Evolutionary conservation across 2,888 invertebrate species (phyloP).

Genomic region (Unio delphinus): DNA sequence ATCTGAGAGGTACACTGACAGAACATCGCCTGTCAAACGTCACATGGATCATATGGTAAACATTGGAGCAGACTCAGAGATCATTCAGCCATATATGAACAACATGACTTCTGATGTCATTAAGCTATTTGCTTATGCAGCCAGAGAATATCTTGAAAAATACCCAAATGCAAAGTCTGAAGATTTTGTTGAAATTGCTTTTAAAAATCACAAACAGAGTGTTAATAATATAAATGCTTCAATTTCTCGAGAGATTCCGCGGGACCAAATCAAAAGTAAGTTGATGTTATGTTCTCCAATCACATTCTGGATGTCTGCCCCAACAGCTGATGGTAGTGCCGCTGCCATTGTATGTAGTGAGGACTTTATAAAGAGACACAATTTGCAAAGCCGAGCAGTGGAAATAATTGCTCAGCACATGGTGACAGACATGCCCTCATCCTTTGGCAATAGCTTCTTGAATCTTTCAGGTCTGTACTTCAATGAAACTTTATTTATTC

Average conservation of each 20-base stretch:
- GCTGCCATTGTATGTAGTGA: slow-evolving; percentile 95
- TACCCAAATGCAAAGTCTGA: slow-evolving; percentile 48
- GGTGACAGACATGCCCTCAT: slow-evolving; percentile 90
- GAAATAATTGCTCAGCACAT: slow-evolving; percentile 98
- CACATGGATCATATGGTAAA: slow-evolving; percentile 63
- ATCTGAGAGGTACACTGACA: slow-evolving; percentile 59
- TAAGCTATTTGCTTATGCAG: slow-evolving; percentile 66
- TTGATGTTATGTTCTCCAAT: slow-evolving; percentile 60
- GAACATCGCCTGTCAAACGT: slow-evolving; percentile 54
- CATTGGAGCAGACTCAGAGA: slow-evolving; percentile 57
- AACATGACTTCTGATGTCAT: slow-evolving; percentile 66
- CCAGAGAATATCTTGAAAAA: slow-evolving; percentile 59
- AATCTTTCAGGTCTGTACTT: slow-evolving; percentile 79
- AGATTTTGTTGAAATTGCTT: slow-evolving; percentile 57
- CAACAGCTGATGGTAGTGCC: slow-evolving; percentile 97
- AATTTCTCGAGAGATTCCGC: slow-evolving; percentile 43
- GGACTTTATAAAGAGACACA: slow-evolving; percentile 84
- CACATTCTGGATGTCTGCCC: slow-evolving; percentile 72
- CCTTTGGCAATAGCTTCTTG: slow-evolving; percentile 85
- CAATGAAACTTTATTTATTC: slow-evolving; percentile 6
- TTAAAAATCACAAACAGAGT: slow-evolving; percentile 63
- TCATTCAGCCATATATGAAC: slow-evolving; percentile 55
- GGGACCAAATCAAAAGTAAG: slow-evolving; percentile 43
- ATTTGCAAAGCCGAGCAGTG: slow-evolving; percentile 87
- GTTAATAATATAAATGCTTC: slow-evolving; percentile 60